phyloP scores from a whole-genome alignment of 2,888 invertebrate genomes.

The Troides oblongomaculatus region DNA sequence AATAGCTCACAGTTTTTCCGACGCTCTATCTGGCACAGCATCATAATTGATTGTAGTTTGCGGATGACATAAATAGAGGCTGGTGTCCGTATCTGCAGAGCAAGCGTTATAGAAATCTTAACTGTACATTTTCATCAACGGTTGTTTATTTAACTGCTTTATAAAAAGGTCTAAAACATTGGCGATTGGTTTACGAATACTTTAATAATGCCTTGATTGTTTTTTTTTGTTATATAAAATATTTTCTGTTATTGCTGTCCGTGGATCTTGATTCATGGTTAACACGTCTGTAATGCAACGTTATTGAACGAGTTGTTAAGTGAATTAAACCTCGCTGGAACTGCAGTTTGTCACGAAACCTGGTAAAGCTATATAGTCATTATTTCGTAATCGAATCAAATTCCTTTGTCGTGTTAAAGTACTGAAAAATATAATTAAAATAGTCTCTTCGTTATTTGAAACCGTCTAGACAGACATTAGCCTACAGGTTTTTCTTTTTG shows the following conservation, averaged over 20 bases:
- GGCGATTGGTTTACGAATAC: no score
- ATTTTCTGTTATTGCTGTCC: background rate
- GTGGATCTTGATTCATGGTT: background rate
- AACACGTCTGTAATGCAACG: background rate
- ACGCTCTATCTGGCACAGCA: conserved; percentile 53
- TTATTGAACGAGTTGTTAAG: conserved; percentile 11
- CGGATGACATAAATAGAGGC: conserved; percentile 38
- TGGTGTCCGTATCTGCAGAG: conserved; percentile 22
- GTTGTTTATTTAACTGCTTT: background rate
- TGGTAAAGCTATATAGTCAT: background rate
- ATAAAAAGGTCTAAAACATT: background rate
- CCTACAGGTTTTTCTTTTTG: no score
- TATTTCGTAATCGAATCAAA: conserved; percentile 1
- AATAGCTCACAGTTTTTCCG: conserved; percentile 69
- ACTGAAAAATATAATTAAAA: background rate
- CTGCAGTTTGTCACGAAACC: conserved; percentile 14
- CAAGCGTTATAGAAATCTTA: conserved; percentile 6
- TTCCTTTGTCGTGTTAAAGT: background rate
- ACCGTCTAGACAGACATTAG: no score
- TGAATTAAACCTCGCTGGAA: conserved; percentile 8
- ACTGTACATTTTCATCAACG: background rate
- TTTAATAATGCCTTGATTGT: no score
- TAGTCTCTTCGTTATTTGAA: background rate
- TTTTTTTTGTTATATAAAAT: no score
- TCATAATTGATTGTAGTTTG: conserved; percentile 66